phyloP scores from a whole-genome alignment of 53 echinoderm and acorn worm genomes.

The Henricia sp. region DNA sequence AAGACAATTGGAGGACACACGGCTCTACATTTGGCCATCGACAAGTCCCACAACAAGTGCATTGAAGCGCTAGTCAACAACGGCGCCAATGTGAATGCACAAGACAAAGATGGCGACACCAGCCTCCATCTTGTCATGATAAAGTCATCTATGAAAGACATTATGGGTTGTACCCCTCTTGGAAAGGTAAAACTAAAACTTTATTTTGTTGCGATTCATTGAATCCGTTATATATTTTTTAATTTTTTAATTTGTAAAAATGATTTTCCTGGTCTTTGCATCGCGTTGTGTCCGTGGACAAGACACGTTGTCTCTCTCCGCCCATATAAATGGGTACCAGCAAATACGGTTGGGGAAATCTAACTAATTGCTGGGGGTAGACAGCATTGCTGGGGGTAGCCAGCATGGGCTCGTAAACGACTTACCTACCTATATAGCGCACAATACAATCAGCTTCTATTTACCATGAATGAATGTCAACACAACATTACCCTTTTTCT shows the following conservation, averaged over 20 bases:
- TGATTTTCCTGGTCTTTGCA: neutral
- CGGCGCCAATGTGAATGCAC: constrained; percentile 67
- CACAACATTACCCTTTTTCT: too few relatives aligned
- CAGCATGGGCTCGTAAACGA: too few relatives aligned
- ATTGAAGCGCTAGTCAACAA: constrained; percentile 61
- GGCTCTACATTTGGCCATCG: constrained; percentile 48
- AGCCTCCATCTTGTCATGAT: constrained; percentile 39
- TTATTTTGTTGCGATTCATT: neutral
- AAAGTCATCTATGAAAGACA: constrained; percentile 16
- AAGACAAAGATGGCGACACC: constrained; percentile 62
- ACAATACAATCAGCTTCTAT: too few relatives aligned
- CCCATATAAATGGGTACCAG: too few relatives aligned
- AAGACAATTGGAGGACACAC: constrained; percentile 44
- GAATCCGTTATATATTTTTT: too few relatives aligned
- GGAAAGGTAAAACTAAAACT: neutral
- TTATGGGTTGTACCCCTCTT: neutral
- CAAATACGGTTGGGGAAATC: too few relatives aligned
- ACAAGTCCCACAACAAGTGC: constrained; percentile 27
- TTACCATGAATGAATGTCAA: too few relatives aligned
- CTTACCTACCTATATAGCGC: too few relatives aligned
- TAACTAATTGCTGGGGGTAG: too few relatives aligned
- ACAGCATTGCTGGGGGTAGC: too few relatives aligned
- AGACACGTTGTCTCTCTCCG: neutral
- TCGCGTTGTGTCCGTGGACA: neutral
- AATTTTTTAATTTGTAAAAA: neutral